phyloP scores from a whole-genome alignment of 2,113 vertebrate species.

The Sus scrofa region DNA sequence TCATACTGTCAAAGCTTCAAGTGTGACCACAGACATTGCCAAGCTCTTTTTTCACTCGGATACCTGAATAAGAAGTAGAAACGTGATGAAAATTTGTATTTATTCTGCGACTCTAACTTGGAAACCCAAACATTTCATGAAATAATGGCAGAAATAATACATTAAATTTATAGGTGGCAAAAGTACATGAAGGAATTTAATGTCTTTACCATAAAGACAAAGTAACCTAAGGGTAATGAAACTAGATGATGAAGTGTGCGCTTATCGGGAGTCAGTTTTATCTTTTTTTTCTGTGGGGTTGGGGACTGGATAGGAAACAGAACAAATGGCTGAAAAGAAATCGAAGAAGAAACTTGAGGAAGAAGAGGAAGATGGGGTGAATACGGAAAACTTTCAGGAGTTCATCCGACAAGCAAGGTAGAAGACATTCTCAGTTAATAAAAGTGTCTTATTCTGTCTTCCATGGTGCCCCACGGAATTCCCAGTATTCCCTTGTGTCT shows the following conservation, averaged over 20 bases:
- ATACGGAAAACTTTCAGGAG: slow-evolving; percentile 91
- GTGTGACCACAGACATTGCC: not conserved
- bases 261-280: slow-evolving; percentile 61
- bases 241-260: not conserved
- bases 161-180: not conserved
- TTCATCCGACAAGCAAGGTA: slow-evolving; percentile 96
- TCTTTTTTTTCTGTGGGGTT: slow-evolving; percentile 73
- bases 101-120: slow-evolving; percentile 42
- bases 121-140: slow-evolving; percentile 45
- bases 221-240: not conserved
- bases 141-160: slow-evolving; percentile 45
- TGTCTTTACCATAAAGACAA: not conserved
- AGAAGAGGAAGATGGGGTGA: slow-evolving; percentile 90
- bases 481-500: slow-evolving; percentile 29
- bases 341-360: slow-evolving; percentile 88
- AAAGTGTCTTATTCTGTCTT: not conserved
- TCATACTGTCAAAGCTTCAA: not conserved
- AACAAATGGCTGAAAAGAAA: slow-evolving; percentile 91
- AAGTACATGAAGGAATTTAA: slow-evolving; percentile 17
- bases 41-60: not conserved
- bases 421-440: slow-evolving; percentile 57
- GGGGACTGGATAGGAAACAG: slow-evolving; percentile 91
- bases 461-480: not conserved
- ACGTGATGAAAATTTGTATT: slow-evolving; percentile 53
- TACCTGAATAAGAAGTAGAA: slow-evolving; percentile 44